Evolutionary conservation across 2,113 vertebrate genomes (phyloP).

Genomic region (Oriolus oriolus): DNA sequence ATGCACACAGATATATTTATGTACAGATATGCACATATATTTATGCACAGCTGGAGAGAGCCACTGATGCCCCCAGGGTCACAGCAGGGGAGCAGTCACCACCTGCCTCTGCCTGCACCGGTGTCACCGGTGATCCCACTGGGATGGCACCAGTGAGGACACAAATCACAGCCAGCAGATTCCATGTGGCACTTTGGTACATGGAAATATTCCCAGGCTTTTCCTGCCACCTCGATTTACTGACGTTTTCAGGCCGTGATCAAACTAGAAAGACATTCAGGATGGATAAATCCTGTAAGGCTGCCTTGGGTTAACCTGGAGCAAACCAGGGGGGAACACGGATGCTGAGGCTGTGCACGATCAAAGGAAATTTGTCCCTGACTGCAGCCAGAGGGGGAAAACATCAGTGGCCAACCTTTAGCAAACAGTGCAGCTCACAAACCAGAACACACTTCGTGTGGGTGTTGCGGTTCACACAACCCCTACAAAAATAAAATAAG

Average conservation of each 20-base stretch:
- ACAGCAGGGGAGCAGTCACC: not conserved
- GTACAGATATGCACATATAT: too few species aligned
- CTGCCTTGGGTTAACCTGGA: not conserved
- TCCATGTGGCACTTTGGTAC: not conserved
- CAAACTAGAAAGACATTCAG: not conserved
- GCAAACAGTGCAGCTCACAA: accelerated
- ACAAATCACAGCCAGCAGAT: not conserved
- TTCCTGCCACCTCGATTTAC: not conserved
- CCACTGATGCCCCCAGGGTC: not conserved
- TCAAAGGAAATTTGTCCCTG: not conserved
- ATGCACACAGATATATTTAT: not conserved
- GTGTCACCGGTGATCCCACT: not conserved
- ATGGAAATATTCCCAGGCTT: not conserved
- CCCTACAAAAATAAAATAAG: not conserved
- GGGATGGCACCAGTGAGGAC: not conserved
- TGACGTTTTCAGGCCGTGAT: not conserved
- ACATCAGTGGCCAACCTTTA: not conserved
- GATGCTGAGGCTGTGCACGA: not conserved
- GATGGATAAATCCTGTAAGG: not conserved
- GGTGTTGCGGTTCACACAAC: not conserved
- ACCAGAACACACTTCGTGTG: not conserved
- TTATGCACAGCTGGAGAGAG: too few species aligned
- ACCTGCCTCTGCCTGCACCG: not conserved
- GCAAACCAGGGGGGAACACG: not conserved
- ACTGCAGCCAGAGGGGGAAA: not conserved